Base-by-base conservation (phyloP, 2,888 invertebrate species). In the Harpalus rubripes region DNA sequence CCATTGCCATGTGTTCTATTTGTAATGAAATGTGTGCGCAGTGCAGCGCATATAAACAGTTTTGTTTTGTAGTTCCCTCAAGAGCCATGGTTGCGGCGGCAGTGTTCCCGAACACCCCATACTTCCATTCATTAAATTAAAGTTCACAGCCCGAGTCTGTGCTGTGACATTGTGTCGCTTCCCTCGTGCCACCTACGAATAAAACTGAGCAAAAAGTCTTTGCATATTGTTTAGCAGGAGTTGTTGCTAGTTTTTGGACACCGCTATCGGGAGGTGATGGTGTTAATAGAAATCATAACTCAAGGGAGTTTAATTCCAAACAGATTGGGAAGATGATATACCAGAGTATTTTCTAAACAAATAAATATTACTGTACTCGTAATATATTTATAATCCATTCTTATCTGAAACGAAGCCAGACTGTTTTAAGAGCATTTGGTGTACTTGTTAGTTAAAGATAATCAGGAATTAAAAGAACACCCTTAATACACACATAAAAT, bases 91-190 rank as follows among this genome's bases (percentile, higher is more conserved):
- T 32, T 32, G 82, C 72, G 72, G 68, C 32, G n/a, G 26, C 52
- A 82, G 32, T 26, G 56, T 32, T 82, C 82, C 82, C 82, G 72
- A 72, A 68, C 65, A 81, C 68, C 58, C 58, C 82, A 58, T 82
- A 82, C 82, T 72, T 82, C 82, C 59, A 82, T 82, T 82, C 72
- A 82, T 82, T 82, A 82, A 82, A 82, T 82, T 82, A 82, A 82
- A 82, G 56, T 82, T 82, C 32, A 58, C 18, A 39, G 58, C 26
- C 39, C 22, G 22, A 32, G 65, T 32, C 32, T 65, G n/a, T 8
- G 32, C 5, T 65, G n/a, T 26, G 32, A 32, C 65, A 32, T 10
- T 65, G 32, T 68, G 15, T 68, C 32, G 39, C 68, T 39, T 68
- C 68, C 39, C 68, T 15, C n/a, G 68, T 39, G 68, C 32, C 68